These are phyloP conservation scores for Chlorops oryzae DNA, from an alignment of 1,140 invertebrate species.

Conservation along the genomic window DNA sequence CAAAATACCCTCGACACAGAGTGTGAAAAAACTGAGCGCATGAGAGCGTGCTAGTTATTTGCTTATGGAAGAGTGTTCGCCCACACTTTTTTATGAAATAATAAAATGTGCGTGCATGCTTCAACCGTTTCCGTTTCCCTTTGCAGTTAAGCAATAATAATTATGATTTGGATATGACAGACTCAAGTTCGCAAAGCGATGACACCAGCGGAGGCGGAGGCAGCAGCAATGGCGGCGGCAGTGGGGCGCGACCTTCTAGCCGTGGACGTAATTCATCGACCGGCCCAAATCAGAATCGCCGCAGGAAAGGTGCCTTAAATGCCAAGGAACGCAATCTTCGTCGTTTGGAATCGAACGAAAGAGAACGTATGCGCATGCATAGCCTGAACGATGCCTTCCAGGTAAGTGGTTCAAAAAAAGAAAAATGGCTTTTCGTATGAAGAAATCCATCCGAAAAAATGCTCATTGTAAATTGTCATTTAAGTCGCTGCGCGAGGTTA, in stretches of 20 bases:
- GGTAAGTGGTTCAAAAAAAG: conserved; percentile 45
- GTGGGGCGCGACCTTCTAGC: conserved; percentile 28
- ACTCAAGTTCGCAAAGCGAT: conserved; percentile 47
- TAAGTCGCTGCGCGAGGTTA: conserved; percentile 75
- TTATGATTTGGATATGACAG: conserved; percentile 47
- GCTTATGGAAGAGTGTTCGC: no score
- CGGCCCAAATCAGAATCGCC: conserved; percentile 41
- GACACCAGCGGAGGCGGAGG: conserved; percentile 45
- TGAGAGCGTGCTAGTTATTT: no score
- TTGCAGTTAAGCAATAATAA: conserved; percentile 43
- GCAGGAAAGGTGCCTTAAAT: conserved; percentile 64
- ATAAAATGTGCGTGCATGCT: no score
- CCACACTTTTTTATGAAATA: no score
- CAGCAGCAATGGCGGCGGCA: conserved; percentile 41
- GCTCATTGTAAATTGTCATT: conserved; percentile 23
- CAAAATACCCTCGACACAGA: no score
- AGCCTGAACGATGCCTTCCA: conserved; percentile 83
- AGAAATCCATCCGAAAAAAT: not conserved
- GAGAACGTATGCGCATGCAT: conserved; percentile 84
- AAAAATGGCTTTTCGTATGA: not conserved
- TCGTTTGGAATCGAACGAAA: conserved; percentile 78
- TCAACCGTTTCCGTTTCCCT: no score
- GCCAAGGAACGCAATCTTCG: conserved; percentile 75
- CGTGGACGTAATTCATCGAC: conserved; percentile 23
- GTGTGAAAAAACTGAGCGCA: no score